Evolutionary conservation across 2,888 invertebrate species (phyloP).

Genomic region (Harmothoe impar): DNA sequence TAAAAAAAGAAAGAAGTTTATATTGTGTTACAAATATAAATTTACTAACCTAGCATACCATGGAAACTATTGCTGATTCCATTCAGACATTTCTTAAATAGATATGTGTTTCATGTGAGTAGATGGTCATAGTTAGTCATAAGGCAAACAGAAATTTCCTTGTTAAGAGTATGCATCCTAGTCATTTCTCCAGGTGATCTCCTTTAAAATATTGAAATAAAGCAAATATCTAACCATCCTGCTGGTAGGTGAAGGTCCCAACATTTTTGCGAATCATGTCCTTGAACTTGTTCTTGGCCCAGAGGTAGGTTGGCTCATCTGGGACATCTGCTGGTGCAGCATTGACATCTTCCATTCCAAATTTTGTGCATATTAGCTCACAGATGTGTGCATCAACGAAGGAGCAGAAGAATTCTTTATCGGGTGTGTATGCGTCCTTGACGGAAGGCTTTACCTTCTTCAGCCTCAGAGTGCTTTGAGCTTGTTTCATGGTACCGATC

Average conservation of each 20-base stretch:
- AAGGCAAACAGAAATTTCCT: no score
- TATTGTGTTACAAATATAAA: no score
- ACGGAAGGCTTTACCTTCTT: not conserved
- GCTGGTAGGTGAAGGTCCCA: not conserved
- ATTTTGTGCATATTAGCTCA: not conserved
- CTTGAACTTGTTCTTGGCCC: not conserved
- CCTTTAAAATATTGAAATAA: no score
- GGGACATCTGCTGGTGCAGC: not conserved
- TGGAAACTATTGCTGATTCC: no score
- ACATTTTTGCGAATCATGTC: not conserved
- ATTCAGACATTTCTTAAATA: no score
- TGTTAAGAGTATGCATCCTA: no score
- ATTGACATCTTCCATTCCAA: not conserved
- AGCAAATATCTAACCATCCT: not conserved
- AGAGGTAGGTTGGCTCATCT: not conserved
- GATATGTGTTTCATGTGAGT: no score
- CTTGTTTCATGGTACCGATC: not conserved
- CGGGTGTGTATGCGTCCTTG: not conserved
- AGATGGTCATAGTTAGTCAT: no score
- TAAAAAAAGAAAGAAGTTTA: no score
- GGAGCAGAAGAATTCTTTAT: slow-evolving; percentile 18
- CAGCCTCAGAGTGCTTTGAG: not conserved
- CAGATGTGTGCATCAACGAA: slow-evolving; percentile 31
- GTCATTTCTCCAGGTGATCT: no score
- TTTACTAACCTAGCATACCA: no score